phyloP scores from a whole-genome alignment of 2,888 invertebrate species.

The Pseudococcus longispinus region DNA sequence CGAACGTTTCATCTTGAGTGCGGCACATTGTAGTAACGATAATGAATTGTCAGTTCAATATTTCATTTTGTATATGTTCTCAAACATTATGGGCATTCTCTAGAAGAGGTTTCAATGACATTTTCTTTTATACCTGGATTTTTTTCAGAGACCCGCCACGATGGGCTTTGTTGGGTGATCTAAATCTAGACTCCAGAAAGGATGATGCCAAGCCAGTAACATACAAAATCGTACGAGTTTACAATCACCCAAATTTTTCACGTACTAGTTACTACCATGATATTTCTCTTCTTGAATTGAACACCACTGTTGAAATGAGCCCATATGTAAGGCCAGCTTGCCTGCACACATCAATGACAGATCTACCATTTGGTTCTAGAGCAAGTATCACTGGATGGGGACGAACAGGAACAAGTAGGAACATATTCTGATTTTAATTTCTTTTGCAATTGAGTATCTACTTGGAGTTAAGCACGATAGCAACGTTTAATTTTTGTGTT shows the following conservation, averaged over 20 bases:
- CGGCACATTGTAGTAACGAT: neutral
- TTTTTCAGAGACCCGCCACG: neutral
- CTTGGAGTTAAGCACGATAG: neutral
- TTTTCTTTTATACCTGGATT: neutral
- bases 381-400: slow-evolving; percentile 23
- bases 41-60: neutral
- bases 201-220: neutral
- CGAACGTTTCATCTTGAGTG: neutral
- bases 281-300: neutral
- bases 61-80: too few relatives aligned
- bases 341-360: neutral
- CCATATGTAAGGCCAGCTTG: slow-evolving; percentile 25
- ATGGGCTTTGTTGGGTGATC: neutral
- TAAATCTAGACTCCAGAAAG: neutral
- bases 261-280: neutral
- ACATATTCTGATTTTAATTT: too few relatives aligned
- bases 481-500: neutral
- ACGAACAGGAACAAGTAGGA: neutral
- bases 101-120: neutral
- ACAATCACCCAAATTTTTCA: neutral
- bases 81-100: too few relatives aligned
- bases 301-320: neutral
- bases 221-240: neutral
- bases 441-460: neutral
- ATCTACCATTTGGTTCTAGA: neutral